phyloP scores from a whole-genome alignment of 2,113 vertebrate species.

The Acanthisitta chloris region DNA sequence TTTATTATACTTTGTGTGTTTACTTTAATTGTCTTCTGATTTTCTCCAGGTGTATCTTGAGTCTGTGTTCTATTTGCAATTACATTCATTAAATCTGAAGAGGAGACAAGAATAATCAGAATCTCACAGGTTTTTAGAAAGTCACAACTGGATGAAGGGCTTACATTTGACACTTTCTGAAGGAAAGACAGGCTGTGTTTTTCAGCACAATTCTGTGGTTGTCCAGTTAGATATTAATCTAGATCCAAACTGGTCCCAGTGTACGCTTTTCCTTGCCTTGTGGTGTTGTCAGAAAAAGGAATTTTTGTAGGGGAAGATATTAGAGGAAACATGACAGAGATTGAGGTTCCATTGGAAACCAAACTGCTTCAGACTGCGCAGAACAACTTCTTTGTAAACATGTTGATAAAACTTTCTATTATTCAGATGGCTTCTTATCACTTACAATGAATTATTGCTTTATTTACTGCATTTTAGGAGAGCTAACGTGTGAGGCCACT shows the following conservation, averaged over 20 bases:
- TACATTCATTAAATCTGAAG: neutral
- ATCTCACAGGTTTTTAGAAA: neutral
- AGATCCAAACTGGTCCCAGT: neutral
- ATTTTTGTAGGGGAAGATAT: neutral
- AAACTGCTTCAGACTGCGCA: neutral
- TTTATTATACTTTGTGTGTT: neutral
- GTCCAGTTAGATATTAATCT: neutral
- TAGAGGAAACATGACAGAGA: neutral
- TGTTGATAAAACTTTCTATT: neutral
- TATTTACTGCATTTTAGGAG: neutral
- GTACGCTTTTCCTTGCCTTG: neutral
- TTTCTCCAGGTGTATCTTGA: neutral
- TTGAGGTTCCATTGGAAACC: neutral
- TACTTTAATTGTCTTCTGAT: neutral
- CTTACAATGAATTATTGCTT: neutral
- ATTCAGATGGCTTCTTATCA: neutral
- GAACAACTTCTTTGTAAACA: neutral
- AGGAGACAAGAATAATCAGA: neutral
- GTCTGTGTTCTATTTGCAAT: neutral
- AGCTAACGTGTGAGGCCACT: neutral
- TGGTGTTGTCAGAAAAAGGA: neutral
- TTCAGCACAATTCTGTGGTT: neutral
- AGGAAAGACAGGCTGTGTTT: neutral
- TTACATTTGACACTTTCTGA: neutral
- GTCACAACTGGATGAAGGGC: neutral